These are phyloP conservation scores for Brassicogethes aeneus DNA, from an alignment of 2,888 invertebrate genomes.

Conservation along the genomic window DNA sequence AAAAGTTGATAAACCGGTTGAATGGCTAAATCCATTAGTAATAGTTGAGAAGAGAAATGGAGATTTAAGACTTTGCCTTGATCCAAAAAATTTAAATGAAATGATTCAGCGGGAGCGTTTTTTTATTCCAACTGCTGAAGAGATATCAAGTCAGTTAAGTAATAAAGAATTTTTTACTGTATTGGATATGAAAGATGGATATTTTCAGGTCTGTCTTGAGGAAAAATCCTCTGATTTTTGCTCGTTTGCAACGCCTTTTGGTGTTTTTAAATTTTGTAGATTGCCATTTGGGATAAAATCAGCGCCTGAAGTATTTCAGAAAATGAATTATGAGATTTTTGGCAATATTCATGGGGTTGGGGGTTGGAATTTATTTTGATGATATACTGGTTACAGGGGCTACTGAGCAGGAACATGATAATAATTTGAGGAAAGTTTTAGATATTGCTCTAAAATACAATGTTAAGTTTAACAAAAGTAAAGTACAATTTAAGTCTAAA, in stretches of 20 bases:
- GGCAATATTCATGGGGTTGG: constrained; percentile 15
- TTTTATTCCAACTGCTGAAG: constrained; percentile 9
- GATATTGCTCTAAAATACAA: constrained; percentile 14
- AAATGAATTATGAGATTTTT: constrained; percentile 16
- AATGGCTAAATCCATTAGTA: constrained; percentile 14
- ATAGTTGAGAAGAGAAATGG: constrained; percentile 16
- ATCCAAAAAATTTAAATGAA: constrained; percentile 13
- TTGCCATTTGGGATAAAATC: constrained; percentile 13
- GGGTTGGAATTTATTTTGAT: constrained; percentile 16
- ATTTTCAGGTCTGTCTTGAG: constrained; percentile 12
- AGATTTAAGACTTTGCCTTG: constrained; percentile 13
- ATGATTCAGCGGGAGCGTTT: constrained; percentile 5
- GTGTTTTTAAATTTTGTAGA: constrained; percentile 11
- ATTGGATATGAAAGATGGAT: constrained; percentile 17
- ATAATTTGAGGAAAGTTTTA: constrained; percentile 12
- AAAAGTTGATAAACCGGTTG: constrained; percentile 13
- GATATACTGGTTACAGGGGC: constrained; percentile 13
- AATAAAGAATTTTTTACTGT: constrained; percentile 15
- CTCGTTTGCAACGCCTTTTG: constrained; percentile 16
- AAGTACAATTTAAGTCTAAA: constrained; percentile 12
- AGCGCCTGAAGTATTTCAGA: constrained; percentile 16
- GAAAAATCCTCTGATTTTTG: constrained; percentile 7
- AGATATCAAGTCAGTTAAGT: constrained; percentile 9
- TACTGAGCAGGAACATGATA: constrained; percentile 13
- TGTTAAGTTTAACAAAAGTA: constrained; percentile 14